Percentiles rank a stretch among this genome's conserved stretches.
phyloP scores from a whole-genome alignment of 2,888 invertebrate species.

The Microplitis deprimator region DNA sequence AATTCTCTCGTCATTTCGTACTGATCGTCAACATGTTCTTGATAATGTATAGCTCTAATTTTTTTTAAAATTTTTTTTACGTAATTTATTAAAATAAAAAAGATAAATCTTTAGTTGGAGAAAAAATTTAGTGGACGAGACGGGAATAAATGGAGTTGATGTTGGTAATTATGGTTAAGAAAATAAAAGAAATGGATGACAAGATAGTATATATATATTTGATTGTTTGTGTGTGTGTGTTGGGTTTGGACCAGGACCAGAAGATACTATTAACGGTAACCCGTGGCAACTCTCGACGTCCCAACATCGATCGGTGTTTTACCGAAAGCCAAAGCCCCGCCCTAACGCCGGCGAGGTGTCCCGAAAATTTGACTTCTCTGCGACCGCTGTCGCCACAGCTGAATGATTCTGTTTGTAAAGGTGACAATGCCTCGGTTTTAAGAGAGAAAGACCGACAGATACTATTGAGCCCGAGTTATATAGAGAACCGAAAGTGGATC shows the following conservation, averaged over 20 bases:
- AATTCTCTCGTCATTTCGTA: not conserved
- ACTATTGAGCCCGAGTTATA: not conserved
- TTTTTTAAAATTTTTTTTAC: too few relatives aligned
- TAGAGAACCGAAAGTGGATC: not conserved
- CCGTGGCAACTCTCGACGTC: constrained; percentile 67
- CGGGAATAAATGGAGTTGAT: not conserved
- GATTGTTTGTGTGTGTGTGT: constrained; percentile 49
- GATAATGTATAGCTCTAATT: too few relatives aligned
- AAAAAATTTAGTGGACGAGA: not conserved
- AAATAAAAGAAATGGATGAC: not conserved
- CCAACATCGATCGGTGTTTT: constrained; percentile 71
- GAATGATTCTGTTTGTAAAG: constrained; percentile 31
- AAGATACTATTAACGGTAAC: constrained; percentile 71
- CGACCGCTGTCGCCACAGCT: constrained; percentile 28
- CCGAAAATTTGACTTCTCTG: constrained; percentile 53
- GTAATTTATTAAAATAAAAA: not conserved
- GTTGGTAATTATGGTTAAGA: not conserved
- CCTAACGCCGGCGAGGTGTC: constrained; percentile 58
- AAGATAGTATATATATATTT: constrained; percentile 33
- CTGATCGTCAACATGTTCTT: not conserved
- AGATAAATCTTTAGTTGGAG: not conserved
- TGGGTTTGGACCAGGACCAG: constrained; percentile 58
- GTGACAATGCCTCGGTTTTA: constrained; percentile 14
- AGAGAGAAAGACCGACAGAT: not conserved
- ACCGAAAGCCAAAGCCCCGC: constrained; percentile 69